Percentiles rank a stretch among this genome's conserved stretches.
phyloP scores from a whole-genome alignment of 2,888 invertebrate genomes.

The Strigamia crassipes region DNA sequence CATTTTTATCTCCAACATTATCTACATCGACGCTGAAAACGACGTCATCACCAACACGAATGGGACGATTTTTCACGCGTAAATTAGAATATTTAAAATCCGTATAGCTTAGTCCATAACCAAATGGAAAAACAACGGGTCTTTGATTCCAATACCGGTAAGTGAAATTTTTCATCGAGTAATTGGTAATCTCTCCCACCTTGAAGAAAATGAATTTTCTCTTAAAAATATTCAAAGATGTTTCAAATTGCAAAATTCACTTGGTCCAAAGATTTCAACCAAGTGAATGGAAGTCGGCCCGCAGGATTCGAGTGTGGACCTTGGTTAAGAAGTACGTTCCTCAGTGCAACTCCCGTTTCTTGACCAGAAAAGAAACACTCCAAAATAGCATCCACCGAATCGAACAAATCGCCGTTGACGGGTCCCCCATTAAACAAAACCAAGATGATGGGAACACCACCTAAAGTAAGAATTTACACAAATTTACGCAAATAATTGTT shows the following conservation, averaged over 20 bases:
- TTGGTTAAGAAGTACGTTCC: constrained; percentile 45
- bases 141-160: constrained; percentile 49
- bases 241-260: too few species aligned
- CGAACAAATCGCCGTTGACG: not conserved
- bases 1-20: constrained; percentile 46
- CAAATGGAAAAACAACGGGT: constrained; percentile 48
- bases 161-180: constrained; percentile 48
- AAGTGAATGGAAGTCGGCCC: constrained; percentile 48
- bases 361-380: constrained; percentile 49
- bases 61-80: constrained; percentile 11
- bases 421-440: constrained; percentile 47
- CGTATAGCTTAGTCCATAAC: constrained; percentile 49
- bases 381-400: constrained; percentile 45
- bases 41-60: constrained; percentile 38
- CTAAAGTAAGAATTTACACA: not conserved
- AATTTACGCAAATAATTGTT: not conserved
- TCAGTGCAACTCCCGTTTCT: constrained; percentile 47
- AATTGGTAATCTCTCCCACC: constrained; percentile 44
- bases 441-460: constrained; percentile 44
- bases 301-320: constrained; percentile 47
- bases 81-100: constrained; percentile 47
- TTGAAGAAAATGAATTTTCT: too few species aligned
- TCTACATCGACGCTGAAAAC: constrained; percentile 36
- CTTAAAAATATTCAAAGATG: too few species aligned
- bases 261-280: constrained; percentile 46